A percentile compares a stretch with the other conserved stretches of the same genome.
Conservation (phyloP, 2,888 invertebrate species). For the Drosophila phalerata region DNA sequence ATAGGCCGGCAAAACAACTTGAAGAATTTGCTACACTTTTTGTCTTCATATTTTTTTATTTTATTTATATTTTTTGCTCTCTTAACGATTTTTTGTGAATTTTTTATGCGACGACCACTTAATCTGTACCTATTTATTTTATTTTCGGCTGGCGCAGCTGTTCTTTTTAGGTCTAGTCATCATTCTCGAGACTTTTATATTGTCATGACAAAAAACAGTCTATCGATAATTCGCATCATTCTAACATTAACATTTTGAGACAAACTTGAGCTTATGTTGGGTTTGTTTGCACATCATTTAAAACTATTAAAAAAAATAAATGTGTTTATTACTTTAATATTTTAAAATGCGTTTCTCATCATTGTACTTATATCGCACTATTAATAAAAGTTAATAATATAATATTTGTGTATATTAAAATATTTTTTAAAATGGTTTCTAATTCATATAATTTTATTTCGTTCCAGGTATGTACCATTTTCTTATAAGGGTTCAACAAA, state of each 20-base stretch:
- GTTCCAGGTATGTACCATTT: slow-evolving; percentile 67
- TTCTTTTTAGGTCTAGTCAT: slow-evolving; percentile 30
- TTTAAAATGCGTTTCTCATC: too few relatives aligned
- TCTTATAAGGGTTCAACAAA: not conserved
- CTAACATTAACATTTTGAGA: slow-evolving; percentile 30
- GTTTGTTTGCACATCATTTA: not conserved
- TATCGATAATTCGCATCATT: slow-evolving; percentile 49
- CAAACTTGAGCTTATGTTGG: too few relatives aligned
- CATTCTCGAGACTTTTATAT: slow-evolving; percentile 15
- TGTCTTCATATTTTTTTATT: slow-evolving; percentile 21
- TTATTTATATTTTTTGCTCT: slow-evolving; percentile 4
- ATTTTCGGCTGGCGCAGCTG: slow-evolving; percentile 7
- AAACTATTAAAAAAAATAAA: not conserved
- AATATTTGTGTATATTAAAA: slow-evolving; percentile 3
- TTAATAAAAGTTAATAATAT: not conserved
- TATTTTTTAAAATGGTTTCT: not conserved
- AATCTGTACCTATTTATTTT: slow-evolving; percentile 39
- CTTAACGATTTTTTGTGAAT: not conserved
- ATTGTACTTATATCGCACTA: too few relatives aligned
- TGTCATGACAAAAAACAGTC: slow-evolving; percentile 59
- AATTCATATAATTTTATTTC: slow-evolving; percentile 23
- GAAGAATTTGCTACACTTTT: slow-evolving; percentile 50
- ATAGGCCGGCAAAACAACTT: slow-evolving; percentile 57
- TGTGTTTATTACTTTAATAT: too few relatives aligned
- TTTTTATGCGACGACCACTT: slow-evolving; percentile 37